These are phyloP conservation scores for Gryllus bimaculatus DNA, from an alignment of 1,140 invertebrate genomes.

Conservation along the genomic window DNA sequence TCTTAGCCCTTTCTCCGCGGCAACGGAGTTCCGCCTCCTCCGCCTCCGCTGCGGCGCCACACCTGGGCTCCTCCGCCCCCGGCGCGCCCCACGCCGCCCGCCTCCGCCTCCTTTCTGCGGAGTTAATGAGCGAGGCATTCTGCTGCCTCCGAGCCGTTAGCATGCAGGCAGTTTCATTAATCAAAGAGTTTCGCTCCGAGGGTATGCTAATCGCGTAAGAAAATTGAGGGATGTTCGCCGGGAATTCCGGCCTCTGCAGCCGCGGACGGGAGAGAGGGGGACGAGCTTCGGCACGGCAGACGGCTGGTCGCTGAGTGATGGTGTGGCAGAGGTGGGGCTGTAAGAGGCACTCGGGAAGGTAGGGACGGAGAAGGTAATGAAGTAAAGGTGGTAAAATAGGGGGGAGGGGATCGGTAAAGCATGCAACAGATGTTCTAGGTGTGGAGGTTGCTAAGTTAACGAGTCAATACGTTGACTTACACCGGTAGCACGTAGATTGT, in stretches of 20 bases:
- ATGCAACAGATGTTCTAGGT: no score
- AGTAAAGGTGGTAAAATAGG: no score
- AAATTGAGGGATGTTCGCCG: background rate
- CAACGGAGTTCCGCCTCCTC: background rate
- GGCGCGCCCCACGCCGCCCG: background rate
- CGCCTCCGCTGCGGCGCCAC: no score
- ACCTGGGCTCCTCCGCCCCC: background rate
- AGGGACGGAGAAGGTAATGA: no score
- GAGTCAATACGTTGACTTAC: no score
- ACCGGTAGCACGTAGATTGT: no score
- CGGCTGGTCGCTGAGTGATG: background rate
- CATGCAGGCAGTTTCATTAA: constrained; percentile 4
- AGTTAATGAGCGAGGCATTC: background rate
- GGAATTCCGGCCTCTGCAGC: background rate
- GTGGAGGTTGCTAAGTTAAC: no score
- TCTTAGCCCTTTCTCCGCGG: no score
- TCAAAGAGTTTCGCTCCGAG: background rate
- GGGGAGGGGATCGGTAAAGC: no score
- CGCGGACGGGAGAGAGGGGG: background rate
- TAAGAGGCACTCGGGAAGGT: no score
- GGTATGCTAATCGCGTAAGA: background rate
- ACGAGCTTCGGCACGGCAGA: background rate
- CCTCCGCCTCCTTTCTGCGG: background rate
- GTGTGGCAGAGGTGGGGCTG: no score
- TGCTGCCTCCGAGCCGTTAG: background rate